Evolutionary conservation across 53 echinoderm and acorn worm species (phyloP).

Genomic region (Echinarachnius parma): DNA sequence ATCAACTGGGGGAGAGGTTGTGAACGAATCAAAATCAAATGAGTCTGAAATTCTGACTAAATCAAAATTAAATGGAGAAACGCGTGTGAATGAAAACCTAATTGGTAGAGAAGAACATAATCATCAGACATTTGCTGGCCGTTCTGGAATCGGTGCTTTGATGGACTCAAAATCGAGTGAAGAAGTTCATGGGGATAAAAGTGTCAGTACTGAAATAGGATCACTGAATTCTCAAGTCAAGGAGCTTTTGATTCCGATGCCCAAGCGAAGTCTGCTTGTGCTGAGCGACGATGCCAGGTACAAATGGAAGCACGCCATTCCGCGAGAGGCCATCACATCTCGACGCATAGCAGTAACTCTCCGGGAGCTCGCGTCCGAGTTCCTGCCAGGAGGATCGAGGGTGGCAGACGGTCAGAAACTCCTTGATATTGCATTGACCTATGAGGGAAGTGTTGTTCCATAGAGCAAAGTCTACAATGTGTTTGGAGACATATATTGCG

Average conservation of each 20-base stretch:
- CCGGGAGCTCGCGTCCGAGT: slow-evolving; percentile 74
- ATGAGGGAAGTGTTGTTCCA: slow-evolving; percentile 54
- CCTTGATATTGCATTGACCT: slow-evolving; percentile 65
- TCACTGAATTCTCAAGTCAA: not conserved
- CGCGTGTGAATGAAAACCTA: not conserved
- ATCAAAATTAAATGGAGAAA: not conserved
- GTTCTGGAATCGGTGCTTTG: not conserved
- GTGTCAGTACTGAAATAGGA: too few species aligned
- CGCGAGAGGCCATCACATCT: slow-evolving; percentile 64
- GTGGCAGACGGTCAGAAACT: slow-evolving; percentile 58
- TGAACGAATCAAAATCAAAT: too few species aligned
- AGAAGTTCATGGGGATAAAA: too few species aligned
- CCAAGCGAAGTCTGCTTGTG: slow-evolving; percentile 61
- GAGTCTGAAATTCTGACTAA: too few species aligned
- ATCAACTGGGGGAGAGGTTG: too few species aligned
- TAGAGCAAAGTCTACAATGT: too few species aligned
- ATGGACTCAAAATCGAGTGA: too few species aligned
- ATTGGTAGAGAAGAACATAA: too few species aligned
- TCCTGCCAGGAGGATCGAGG: slow-evolving; percentile 62
- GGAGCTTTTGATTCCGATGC: slow-evolving; percentile 55
- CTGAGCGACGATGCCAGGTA: slow-evolving; percentile 71
- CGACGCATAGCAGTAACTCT: slow-evolving; percentile 83
- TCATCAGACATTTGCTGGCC: not conserved
- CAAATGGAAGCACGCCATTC: slow-evolving; percentile 82
- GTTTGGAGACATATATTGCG: too few species aligned